These are phyloP conservation scores for Pristionchus pacificus DNA, from an alignment of 1,140 invertebrate species.

Conservation along the genomic window DNA sequence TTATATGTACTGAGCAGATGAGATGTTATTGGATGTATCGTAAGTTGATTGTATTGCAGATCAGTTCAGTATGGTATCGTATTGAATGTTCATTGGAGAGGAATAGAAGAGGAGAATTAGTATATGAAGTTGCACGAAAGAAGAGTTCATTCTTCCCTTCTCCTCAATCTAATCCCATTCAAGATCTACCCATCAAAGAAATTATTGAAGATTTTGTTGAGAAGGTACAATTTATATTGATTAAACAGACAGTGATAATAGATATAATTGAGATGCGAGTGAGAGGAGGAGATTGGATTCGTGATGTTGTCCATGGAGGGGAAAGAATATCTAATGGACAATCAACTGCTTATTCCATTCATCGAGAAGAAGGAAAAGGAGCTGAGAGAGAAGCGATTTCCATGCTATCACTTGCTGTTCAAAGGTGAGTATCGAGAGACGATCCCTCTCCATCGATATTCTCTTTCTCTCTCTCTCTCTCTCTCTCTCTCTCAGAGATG, in stretches of 20 bases:
- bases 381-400: constrained; percentile 7
- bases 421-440: constrained; percentile 9
- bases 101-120: constrained; percentile 24
- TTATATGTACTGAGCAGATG: neutral
- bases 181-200: constrained; percentile 9
- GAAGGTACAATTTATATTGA: neutral
- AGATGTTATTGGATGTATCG: neutral
- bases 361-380: too few species aligned
- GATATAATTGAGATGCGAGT: neutral
- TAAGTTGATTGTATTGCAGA: neutral
- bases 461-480: too few species aligned
- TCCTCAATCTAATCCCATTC: neutral
- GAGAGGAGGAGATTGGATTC: neutral
- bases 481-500: too few species aligned
- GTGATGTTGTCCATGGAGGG: neutral
- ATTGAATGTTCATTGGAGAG: constrained; percentile 34
- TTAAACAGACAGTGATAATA: neutral
- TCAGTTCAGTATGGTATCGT: neutral
- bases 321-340: constrained; percentile 9
- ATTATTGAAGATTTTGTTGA: constrained; percentile 21
- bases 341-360: too few species aligned
- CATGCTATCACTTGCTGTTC: neutral
- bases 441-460: too few species aligned
- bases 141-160: constrained; percentile 18
- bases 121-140: constrained; percentile 15